These are phyloP conservation scores for Anthopleura xanthogrammica DNA, from an alignment of 92 coral and sea anemone genomes.

Conservation along the genomic window DNA sequence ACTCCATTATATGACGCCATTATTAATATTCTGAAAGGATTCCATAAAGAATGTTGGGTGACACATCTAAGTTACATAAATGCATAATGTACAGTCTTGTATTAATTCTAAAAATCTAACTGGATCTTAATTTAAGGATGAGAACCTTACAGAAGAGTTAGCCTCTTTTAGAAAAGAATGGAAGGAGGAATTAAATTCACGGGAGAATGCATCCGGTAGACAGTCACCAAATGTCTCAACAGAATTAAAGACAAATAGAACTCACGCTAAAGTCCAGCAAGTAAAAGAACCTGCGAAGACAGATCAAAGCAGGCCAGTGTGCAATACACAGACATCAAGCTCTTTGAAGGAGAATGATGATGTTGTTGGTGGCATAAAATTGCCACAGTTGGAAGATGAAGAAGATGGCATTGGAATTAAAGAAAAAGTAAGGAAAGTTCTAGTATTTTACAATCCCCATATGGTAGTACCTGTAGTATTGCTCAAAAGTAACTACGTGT, in stretches of 20 bases:
- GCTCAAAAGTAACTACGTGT: no score
- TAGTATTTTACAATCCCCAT: no score
- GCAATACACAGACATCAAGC: neutral
- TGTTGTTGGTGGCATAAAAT: neutral
- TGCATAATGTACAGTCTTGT: no score
- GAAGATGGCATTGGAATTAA: neutral
- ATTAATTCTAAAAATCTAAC: neutral
- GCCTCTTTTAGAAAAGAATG: conserved; percentile 85
- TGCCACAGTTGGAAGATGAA: conserved; percentile 17
- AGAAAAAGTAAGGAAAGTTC: conserved; percentile 4
- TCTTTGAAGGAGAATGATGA: neutral
- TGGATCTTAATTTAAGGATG: conserved; percentile 41
- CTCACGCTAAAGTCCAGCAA: conserved; percentile 10
- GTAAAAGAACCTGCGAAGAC: neutral
- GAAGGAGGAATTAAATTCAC: conserved; percentile 64
- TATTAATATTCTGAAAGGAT: no score
- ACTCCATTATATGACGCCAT: no score
- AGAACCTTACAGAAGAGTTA: conserved; percentile 68
- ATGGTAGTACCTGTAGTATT: no score
- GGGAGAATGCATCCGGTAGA: conserved; percentile 23
- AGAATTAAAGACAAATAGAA: neutral
- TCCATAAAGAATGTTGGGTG: no score
- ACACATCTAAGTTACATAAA: no score
- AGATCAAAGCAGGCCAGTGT: neutral
- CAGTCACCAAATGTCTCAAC: conserved; percentile 44